Conservation (phyloP, 2,888 invertebrate species). For the Ramazzottius varieornatus region DNA sequence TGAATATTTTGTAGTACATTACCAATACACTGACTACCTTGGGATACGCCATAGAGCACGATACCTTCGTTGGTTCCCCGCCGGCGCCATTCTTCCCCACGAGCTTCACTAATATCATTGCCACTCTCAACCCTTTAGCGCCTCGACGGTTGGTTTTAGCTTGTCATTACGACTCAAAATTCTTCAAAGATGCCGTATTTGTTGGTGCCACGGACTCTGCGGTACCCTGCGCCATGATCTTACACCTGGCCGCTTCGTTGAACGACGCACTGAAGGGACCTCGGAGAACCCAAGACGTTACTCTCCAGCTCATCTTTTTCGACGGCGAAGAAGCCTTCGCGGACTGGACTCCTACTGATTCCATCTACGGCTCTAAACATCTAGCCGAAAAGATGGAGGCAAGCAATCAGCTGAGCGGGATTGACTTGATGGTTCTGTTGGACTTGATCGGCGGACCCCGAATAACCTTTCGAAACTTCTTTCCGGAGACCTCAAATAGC, state of each 20-base stretch:
- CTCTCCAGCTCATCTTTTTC: not conserved
- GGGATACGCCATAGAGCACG: not conserved
- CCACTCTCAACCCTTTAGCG: not conserved
- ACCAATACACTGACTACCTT: not conserved
- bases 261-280: not conserved
- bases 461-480: not conserved
- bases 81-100: not conserved
- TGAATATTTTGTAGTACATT: too few relatives aligned
- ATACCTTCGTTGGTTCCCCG: not conserved
- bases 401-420: not conserved
- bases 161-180: conserved; percentile 21
- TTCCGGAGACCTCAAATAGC: not conserved
- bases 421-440: not conserved
- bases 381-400: not conserved
- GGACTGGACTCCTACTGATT: not conserved
- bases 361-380: not conserved
- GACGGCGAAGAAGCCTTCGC: not conserved
- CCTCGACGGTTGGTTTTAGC: not conserved
- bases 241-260: not conserved
- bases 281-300: not conserved
- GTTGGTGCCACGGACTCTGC: not conserved
- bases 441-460: not conserved
- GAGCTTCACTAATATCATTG: not conserved
- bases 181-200: not conserved
- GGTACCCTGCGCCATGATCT: not conserved